Conservation (phyloP, 2,888 invertebrate genomes). For the Ornithoptera priamus region DNA sequence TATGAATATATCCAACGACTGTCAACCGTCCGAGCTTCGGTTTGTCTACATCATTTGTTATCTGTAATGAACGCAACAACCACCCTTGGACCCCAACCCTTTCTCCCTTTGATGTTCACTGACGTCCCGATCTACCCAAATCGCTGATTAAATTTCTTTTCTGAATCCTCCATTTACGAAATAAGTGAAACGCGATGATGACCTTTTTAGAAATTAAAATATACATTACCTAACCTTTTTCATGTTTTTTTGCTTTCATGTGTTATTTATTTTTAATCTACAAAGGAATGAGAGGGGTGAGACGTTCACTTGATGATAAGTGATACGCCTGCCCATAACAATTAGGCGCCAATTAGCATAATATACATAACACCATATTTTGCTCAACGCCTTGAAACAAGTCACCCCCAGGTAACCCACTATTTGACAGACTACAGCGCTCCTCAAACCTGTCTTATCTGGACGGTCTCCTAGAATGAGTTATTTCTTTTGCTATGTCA, state of each 20-base stretch:
- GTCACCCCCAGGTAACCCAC: too few relatives aligned
- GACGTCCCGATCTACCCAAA: slow-evolving; percentile 28
- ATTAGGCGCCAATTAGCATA: too few relatives aligned
- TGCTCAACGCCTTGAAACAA: too few relatives aligned
- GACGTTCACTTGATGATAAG: too few relatives aligned
- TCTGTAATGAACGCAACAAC: slow-evolving; percentile 38
- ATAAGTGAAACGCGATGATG: slow-evolving; percentile 12
- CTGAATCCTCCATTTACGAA: slow-evolving; percentile 21
- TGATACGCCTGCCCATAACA: too few relatives aligned
- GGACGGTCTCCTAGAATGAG: too few relatives aligned
- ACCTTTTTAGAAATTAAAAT: slow-evolving; percentile 12
- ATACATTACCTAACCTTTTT: background rate
- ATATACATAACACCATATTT: too few relatives aligned
- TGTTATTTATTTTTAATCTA: too few relatives aligned
- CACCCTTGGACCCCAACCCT: slow-evolving; percentile 30
- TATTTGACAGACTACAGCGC: too few relatives aligned
- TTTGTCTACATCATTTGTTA: slow-evolving; percentile 42
- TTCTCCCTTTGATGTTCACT: slow-evolving; percentile 22
- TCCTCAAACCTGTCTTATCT: too few relatives aligned
- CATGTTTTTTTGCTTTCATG: background rate
- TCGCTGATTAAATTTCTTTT: slow-evolving; percentile 33
- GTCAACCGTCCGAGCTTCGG: slow-evolving; percentile 36
- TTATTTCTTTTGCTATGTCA: too few relatives aligned
- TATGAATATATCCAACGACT: slow-evolving; percentile 33
- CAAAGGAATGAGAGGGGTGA: too few relatives aligned